Evolutionary conservation across 2,113 vertebrate species (phyloP).

Genomic region (Leucopsar rothschildi): DNA sequence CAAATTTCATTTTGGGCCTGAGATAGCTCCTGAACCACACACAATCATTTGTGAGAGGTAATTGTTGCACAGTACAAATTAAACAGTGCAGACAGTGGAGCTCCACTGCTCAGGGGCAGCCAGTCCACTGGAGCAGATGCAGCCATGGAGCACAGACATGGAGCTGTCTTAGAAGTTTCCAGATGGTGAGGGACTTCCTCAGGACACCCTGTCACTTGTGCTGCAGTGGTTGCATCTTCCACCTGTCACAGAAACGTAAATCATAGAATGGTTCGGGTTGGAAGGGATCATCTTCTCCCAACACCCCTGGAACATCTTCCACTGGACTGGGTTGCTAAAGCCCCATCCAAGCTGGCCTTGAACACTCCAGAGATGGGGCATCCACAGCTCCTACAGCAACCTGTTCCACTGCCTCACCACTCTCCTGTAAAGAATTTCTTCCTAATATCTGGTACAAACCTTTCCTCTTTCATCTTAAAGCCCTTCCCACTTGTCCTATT

Average conservation of each 20-base stretch:
- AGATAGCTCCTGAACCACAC: neutral
- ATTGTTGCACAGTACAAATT: neutral
- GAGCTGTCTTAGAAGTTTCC: neutral
- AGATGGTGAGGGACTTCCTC: neutral
- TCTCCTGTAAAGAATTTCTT: neutral
- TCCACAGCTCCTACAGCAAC: neutral
- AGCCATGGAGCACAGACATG: rapidly evolving
- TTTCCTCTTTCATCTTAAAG: neutral
- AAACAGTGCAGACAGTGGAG: neutral
- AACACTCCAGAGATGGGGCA: neutral
- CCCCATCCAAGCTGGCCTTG: neutral
- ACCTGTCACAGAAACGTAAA: neutral
- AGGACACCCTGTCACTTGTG: neutral
- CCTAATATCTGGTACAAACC: neutral
- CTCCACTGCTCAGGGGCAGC: neutral
- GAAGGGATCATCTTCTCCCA: neutral
- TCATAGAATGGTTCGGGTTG: neutral
- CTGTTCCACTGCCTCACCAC: neutral
- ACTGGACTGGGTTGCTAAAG: neutral
- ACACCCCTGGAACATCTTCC: neutral
- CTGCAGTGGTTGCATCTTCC: neutral
- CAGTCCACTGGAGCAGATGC: neutral
- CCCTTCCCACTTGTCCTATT: rapidly evolving
- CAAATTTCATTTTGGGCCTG: neutral
- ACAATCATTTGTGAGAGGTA: neutral